A percentile compares a stretch with the other conserved stretches of the same genome.
Evolutionary conservation across 2,113 vertebrate genomes (phyloP).

Genomic region (Python bivittatus): DNA sequence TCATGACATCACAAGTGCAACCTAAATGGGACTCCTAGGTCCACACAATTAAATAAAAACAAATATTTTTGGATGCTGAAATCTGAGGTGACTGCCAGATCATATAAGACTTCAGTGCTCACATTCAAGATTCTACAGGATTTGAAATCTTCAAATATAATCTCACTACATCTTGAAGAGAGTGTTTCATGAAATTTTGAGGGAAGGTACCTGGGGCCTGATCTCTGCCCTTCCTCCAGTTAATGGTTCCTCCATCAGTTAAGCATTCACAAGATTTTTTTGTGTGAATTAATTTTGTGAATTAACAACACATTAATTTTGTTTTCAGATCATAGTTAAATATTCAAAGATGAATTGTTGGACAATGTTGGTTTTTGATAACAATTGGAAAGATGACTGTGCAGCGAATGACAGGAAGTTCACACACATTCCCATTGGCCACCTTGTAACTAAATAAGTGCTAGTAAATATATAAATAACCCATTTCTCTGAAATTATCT

Average conservation of each 20-base stretch:
- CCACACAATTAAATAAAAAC: neutral
- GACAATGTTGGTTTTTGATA: neutral
- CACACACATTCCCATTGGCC: neutral
- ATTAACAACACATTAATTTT: too few species aligned
- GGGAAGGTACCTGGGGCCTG: neutral
- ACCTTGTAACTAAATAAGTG: neutral
- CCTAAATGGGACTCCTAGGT: neutral
- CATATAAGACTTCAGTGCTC: neutral
- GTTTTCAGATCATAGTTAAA: neutral
- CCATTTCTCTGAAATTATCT: neutral
- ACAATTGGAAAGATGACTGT: neutral
- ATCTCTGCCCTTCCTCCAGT: neutral
- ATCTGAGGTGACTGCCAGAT: neutral
- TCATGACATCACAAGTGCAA: neutral
- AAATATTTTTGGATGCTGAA: neutral
- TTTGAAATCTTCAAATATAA: neutral
- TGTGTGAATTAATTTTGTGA: too few species aligned
- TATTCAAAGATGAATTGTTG: neutral
- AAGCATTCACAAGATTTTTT: neutral
- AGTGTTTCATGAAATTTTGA: neutral
- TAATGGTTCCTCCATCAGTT: neutral
- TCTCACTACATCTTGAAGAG: neutral
- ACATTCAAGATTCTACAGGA: neutral
- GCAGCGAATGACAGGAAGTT: neutral
- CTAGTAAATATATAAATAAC: neutral